Conservation (phyloP, 2,113 vertebrate genomes). For the Nothocercus julius region DNA sequence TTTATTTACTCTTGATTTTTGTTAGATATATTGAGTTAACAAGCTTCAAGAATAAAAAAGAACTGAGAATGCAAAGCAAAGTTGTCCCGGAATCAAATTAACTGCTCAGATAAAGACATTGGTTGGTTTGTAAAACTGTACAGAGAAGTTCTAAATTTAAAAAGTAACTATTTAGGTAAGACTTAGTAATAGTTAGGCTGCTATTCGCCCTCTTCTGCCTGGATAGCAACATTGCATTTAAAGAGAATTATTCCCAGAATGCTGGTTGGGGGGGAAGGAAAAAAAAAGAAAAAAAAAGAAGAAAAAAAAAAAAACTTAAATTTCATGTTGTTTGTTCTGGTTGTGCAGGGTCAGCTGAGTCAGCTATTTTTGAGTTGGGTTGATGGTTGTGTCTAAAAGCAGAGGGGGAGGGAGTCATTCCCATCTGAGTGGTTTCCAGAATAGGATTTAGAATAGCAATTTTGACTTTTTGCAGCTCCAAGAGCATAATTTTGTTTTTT, state of each 20-base stretch:
- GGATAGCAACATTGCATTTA: not conserved
- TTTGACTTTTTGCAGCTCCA: rapidly evolving
- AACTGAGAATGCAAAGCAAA: not conserved
- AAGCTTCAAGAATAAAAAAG: not conserved
- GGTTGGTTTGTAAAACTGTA: not conserved
- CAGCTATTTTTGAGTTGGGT: not conserved
- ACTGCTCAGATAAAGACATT: not conserved
- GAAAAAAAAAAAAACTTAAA: not conserved
- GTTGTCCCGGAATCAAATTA: not conserved
- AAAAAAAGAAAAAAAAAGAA: not conserved
- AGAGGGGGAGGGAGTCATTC: not conserved
- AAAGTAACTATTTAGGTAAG: not conserved
- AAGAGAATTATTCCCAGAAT: not conserved
- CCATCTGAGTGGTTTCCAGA: not conserved
- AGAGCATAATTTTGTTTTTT: rapidly evolving
- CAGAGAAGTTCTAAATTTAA: not conserved
- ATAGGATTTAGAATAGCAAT: not conserved
- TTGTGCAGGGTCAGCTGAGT: not conserved
- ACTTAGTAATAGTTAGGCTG: not conserved
- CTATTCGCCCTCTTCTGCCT: conserved; percentile 17
- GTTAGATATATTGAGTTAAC: not conserved
- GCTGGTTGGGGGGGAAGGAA: not conserved
- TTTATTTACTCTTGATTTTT: not conserved
- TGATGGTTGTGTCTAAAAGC: not conserved
- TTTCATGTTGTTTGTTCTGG: not conserved